These are phyloP conservation scores for Zoanthus gigantus DNA, from an alignment of 92 coral and sea anemone genomes.

Conservation along the genomic window DNA sequence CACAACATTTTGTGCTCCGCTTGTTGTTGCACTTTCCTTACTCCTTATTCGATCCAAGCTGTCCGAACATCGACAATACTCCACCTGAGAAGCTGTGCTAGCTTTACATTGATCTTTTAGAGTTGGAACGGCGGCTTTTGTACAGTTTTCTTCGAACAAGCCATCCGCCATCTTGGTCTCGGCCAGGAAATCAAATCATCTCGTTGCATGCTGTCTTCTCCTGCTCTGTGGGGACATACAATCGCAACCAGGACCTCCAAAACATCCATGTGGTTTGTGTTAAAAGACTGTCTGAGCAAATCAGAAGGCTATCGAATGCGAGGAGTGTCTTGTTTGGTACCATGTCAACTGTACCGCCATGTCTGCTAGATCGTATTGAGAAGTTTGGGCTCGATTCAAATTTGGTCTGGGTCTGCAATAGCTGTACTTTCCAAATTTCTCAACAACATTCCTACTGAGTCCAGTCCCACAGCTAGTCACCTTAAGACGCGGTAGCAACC, in stretches of 20 bases:
- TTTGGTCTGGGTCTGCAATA: constrained; percentile 9
- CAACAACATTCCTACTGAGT: constrained; percentile 9
- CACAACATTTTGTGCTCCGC: constrained; percentile 21
- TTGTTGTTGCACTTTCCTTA: constrained; percentile 16
- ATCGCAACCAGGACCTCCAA: constrained; percentile 47
- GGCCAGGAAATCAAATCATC: neutral
- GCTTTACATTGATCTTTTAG: neutral
- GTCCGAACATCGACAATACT: constrained; percentile 10
- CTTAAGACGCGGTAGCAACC: neutral
- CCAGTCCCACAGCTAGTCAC: constrained; percentile 13
- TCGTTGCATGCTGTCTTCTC: constrained; percentile 15
- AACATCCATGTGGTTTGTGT: constrained; percentile 25
- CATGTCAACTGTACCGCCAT: neutral
- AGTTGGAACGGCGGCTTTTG: constrained; percentile 1
- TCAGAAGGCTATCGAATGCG: constrained; percentile 30
- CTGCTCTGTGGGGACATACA: constrained; percentile 51
- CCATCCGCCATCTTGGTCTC: constrained; percentile 11
- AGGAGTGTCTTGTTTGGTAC: neutral
- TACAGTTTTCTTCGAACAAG: neutral
- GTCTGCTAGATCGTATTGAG: neutral
- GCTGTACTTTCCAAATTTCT: constrained; percentile 10
- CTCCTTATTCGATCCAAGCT: constrained; percentile 15
- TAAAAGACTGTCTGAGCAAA: constrained; percentile 29
- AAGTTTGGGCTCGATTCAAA: neutral
- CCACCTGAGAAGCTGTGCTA: constrained; percentile 21